A percentile compares a stretch with the other conserved stretches of the same genome.
Conservation (phyloP, 2,888 invertebrate species). For the Acrobasis suavella region DNA sequence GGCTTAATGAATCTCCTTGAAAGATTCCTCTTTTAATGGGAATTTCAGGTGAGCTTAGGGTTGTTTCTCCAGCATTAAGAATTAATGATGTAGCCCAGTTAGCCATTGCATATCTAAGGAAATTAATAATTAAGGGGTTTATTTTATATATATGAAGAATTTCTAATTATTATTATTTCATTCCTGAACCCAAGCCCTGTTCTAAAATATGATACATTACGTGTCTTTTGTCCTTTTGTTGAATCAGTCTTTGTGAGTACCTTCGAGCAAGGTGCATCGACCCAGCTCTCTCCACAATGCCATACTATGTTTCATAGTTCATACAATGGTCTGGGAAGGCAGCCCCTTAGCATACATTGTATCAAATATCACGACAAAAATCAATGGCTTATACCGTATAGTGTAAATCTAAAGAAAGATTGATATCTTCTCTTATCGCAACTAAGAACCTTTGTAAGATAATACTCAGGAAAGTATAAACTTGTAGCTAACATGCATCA, state of each 20-base stretch:
- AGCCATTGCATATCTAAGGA: too few species aligned
- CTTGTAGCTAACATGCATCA: not conserved
- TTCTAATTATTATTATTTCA: not conserved
- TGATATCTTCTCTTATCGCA: too few species aligned
- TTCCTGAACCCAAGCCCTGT: not conserved
- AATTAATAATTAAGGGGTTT: too few species aligned
- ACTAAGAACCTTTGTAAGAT: not conserved
- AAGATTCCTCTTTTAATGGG: too few species aligned
- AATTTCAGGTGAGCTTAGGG: too few species aligned
- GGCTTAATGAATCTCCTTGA: too few species aligned
- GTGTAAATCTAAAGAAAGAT: too few species aligned
- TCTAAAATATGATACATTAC: not conserved
- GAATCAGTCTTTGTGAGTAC: not conserved
- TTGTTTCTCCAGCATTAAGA: too few species aligned
- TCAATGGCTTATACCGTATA: not conserved
- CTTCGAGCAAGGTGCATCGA: conserved; percentile 9
- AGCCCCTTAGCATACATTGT: conserved; percentile 7
- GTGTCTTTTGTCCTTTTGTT: conserved; percentile 6
- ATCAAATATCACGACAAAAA: not conserved
- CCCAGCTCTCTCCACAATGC: conserved; percentile 7
- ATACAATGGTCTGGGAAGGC: not conserved
- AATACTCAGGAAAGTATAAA: not conserved
- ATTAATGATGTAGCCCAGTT: too few species aligned
- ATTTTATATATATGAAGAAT: too few species aligned
- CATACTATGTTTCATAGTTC: not conserved